These are phyloP conservation scores for Trissoscelio sp. DNA, from an alignment of 2,888 invertebrate species.

Conservation along the genomic window DNA sequence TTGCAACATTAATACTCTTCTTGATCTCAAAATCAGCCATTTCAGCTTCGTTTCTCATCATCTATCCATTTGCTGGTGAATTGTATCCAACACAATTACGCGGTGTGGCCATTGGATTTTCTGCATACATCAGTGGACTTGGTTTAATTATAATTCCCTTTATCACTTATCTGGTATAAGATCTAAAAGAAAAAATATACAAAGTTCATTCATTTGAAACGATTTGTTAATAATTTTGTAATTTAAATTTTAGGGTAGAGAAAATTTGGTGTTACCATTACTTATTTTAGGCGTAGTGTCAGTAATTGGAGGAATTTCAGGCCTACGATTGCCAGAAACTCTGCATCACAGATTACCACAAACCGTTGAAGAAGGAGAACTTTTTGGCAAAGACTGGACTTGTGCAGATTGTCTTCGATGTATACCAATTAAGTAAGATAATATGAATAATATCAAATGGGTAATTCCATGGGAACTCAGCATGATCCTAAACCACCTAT, in stretches of 20 bases:
- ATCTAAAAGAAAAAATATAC: neutral
- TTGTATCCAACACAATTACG: slow-evolving; percentile 95
- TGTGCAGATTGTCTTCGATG: slow-evolving; percentile 90
- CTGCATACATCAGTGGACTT: slow-evolving; percentile 94
- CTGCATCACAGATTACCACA: slow-evolving; percentile 92
- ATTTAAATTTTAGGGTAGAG: slow-evolving; percentile 91
- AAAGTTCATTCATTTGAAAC: no score
- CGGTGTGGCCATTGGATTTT: slow-evolving; percentile 95
- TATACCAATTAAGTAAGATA: slow-evolving; percentile 87
- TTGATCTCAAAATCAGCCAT: slow-evolving; percentile 94
- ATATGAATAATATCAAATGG: neutral
- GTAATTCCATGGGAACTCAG: no score
- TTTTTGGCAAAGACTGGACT: slow-evolving; percentile 93
- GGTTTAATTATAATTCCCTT: slow-evolving; percentile 96
- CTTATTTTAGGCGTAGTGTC: slow-evolving; percentile 93
- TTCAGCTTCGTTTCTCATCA: slow-evolving; percentile 95
- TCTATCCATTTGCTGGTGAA: slow-evolving; percentile 96
- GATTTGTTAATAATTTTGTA: no score
- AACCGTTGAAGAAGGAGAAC: slow-evolving; percentile 94
- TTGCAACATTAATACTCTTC: slow-evolving; percentile 90
- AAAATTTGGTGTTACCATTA: slow-evolving; percentile 91
- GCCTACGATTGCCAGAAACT: slow-evolving; percentile 93
- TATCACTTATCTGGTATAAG: slow-evolving; percentile 91
- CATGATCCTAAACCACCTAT: no score
- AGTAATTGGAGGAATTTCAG: slow-evolving; percentile 91